These are phyloP conservation scores for Gymnoscelis rufifasciata DNA, from an alignment of 2,888 invertebrate genomes.

Conservation along the genomic window DNA sequence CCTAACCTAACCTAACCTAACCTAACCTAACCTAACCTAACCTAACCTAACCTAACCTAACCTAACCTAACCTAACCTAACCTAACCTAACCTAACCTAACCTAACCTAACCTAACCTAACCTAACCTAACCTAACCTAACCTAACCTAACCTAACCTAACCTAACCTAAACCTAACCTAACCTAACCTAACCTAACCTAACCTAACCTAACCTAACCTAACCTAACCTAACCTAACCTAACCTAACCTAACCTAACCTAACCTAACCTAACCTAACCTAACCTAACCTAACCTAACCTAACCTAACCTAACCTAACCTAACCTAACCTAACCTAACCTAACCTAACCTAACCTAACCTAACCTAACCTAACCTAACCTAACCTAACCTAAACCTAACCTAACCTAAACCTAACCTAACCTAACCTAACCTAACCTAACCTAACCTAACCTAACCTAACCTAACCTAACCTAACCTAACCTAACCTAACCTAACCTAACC, in stretches of 20 bases:
- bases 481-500: slow-evolving; percentile 15
- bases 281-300: not conserved
- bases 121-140: not conserved
- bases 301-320: not conserved
- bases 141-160: not conserved
- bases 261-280: not conserved
- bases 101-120: not conserved
- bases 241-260: not conserved
- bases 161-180: no score
- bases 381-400: no score
- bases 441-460: no score
- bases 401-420: no score
- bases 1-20: not conserved
- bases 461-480: no score
- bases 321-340: not conserved
- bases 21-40: not conserved
- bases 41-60: not conserved
- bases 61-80: not conserved
- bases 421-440: no score
- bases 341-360: not conserved
- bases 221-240: not conserved
- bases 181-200: not conserved
- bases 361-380: no score
- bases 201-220: not conserved
- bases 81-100: not conserved